A percentile compares a stretch with the other conserved stretches of the same genome.
Conservation (phyloP, 2,797 vertebrate species). For the Fringilla coelebs region DNA sequence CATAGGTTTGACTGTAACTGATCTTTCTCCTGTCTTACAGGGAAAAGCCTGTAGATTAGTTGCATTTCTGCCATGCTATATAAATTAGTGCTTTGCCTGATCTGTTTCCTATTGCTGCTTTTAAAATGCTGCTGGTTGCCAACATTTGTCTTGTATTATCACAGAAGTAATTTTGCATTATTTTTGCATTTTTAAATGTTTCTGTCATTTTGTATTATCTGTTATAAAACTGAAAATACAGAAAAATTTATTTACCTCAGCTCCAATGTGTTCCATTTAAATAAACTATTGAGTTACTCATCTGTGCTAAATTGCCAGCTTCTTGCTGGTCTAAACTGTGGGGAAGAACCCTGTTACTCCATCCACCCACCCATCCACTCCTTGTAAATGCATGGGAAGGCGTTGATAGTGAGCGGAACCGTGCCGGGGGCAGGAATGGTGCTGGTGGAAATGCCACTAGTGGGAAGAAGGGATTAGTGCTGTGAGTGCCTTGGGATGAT, state of each 20-base stretch:
- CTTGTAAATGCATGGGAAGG: neutral
- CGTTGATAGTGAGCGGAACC: accelerated
- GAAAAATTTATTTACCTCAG: neutral
- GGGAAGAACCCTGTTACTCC: neutral
- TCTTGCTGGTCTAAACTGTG: neutral
- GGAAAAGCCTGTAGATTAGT: neutral
- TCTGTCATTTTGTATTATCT: neutral
- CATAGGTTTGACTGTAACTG: neutral
- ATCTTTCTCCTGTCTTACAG: neutral
- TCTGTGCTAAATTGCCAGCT: neutral
- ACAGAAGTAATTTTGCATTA: neutral
- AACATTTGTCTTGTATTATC: neutral
- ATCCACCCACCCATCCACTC: neutral
- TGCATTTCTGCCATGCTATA: neutral
- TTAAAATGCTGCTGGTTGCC: neutral
- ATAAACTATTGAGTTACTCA: neutral
- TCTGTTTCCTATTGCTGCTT: neutral
- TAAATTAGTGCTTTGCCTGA: neutral
- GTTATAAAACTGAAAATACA: neutral
- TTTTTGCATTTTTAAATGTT: neutral
- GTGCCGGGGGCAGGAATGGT: neutral
- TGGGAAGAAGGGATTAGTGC: neutral
- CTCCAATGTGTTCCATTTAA: neutral
- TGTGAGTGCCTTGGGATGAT: neutral
- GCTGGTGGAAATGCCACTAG: neutral